Conservation (phyloP, 2,888 invertebrate genomes). For the Coleophora flavipennella region DNA sequence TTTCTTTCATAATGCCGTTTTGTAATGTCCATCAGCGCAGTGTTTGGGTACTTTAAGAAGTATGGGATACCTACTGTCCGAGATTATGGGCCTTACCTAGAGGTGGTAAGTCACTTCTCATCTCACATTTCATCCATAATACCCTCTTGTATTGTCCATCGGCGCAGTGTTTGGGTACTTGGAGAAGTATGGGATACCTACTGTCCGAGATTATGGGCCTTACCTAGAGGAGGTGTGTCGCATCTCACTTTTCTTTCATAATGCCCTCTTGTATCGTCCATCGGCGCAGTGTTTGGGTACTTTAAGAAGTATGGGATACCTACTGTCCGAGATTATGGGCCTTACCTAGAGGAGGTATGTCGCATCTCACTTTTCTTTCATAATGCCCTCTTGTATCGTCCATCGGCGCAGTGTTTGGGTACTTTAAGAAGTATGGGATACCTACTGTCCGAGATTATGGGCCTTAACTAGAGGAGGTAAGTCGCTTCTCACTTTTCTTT, state of each 20-base stretch:
- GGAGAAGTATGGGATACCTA: conserved; percentile 29
- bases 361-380: too few relatives aligned
- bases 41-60: conserved; percentile 23
- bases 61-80: conserved; percentile 36
- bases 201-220: conserved; percentile 31
- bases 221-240: conserved; percentile 27
- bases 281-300: conserved; percentile 21
- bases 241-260: too few relatives aligned
- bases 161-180: conserved; percentile 24
- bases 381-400: too few relatives aligned
- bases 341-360: conserved; percentile 27
- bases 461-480: too few relatives aligned
- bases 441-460: too few relatives aligned
- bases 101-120: too few relatives aligned
- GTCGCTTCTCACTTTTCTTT: too few relatives aligned
- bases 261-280: too few relatives aligned
- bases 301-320: conserved; percentile 32
- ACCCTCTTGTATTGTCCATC: too few relatives aligned
- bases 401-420: conserved; percentile 19
- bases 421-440: conserved; percentile 29
- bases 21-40: conserved; percentile 18
- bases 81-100: too few relatives aligned
- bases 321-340: conserved; percentile 30
- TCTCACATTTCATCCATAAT: too few relatives aligned
- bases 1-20: too few relatives aligned